phyloP scores from a whole-genome alignment of 2,797 vertebrate genomes.

The Bovichtus variegatus region DNA sequence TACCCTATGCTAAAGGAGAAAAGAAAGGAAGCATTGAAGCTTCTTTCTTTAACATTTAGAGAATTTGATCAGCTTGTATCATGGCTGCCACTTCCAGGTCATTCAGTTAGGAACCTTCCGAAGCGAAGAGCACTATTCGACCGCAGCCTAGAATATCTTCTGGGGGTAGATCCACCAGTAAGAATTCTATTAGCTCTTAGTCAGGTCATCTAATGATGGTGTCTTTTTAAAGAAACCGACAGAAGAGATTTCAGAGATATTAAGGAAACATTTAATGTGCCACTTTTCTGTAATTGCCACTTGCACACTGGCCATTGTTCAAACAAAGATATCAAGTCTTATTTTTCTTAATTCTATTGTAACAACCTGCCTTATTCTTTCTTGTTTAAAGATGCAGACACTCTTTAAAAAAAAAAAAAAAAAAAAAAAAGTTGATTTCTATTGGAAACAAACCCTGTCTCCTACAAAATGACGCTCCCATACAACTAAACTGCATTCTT shows the following conservation, averaged over 20 bases:
- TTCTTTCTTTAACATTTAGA: no score
- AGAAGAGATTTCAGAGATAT: not conserved
- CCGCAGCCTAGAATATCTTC: no score
- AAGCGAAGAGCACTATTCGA: not conserved
- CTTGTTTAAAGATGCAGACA: not conserved
- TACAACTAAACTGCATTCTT: no score
- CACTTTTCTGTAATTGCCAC: not conserved
- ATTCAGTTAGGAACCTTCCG: not conserved
- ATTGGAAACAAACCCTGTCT: no score
- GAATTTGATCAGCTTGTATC: not conserved
- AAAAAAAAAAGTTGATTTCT: no score
- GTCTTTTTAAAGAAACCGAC: not conserved
- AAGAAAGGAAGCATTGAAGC: no score
- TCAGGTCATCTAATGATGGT: not conserved
- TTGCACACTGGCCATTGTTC: not conserved
- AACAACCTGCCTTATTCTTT: not conserved
- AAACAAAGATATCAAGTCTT: no score
- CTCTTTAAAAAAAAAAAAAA: no score
- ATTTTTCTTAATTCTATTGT: not conserved
- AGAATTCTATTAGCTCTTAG: not conserved
- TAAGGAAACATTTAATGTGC: not conserved
- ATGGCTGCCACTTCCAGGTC: not conserved
- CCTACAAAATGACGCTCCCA: no score
- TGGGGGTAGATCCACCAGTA: no score
- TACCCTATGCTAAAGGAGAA: no score